Evolutionary conservation across 1,140 invertebrate genomes (phyloP).

Genomic region (Chironomus striatipennis): DNA sequence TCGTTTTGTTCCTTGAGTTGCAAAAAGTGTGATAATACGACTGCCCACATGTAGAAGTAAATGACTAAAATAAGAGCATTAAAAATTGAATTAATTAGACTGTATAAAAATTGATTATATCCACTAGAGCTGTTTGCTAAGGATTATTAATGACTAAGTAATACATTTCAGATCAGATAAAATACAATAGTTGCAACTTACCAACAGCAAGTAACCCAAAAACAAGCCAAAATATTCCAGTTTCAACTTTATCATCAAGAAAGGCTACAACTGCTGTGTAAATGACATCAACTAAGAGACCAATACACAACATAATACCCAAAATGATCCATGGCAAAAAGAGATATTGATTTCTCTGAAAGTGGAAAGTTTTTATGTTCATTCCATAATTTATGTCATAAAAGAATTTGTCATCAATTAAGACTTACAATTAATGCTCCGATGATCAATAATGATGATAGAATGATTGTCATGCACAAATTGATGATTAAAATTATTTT

Average conservation of each 20-base stretch:
- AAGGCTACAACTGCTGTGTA: conserved; percentile 65
- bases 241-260: conserved; percentile 47
- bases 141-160: no score
- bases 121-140: conserved; percentile 10
- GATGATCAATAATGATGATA: conserved; percentile 63
- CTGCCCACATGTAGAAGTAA: conserved; percentile 65
- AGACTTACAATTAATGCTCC: conserved; percentile 58
- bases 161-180: no score
- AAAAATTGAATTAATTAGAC: conserved; percentile 27
- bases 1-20: conserved; percentile 58
- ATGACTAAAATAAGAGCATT: conserved; percentile 46
- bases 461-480: conserved; percentile 70
- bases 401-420: conserved; percentile 5
- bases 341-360: conserved; percentile 63
- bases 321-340: conserved; percentile 76
- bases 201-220: conserved; percentile 52
- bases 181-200: no score
- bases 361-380: conserved; percentile 29
- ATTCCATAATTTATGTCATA: background rate
- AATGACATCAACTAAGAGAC: conserved; percentile 61
- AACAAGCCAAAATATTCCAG: conserved; percentile 50
- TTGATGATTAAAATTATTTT: conserved; percentile 71
- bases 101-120: conserved; percentile 14
- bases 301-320: conserved; percentile 64
- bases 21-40: conserved; percentile 69